Evolutionary conservation across 2,797 vertebrate genomes (phyloP), one percentile per base, ranked within the genome.

Genomic region (Lophius americanus): DNA sequence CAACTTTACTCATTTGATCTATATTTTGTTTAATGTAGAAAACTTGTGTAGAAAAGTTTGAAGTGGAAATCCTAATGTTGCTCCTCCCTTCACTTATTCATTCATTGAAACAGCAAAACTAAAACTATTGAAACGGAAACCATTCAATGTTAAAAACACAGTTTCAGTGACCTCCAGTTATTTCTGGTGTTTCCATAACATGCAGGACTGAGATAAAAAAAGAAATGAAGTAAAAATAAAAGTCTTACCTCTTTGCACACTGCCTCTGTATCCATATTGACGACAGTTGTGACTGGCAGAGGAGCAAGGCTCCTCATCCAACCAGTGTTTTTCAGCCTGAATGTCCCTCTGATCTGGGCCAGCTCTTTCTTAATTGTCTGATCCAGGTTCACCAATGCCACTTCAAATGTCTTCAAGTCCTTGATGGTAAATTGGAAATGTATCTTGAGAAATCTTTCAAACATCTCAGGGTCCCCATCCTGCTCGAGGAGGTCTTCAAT

Each of bases 381-480:
- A 71, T 98, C 95, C 77, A 99, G 75, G 69, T 97, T 98, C 55
- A 98, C 94, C 0, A 94, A 97, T 3, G 73, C 91, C 0, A 13
- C 56, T 4, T 94, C 81, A 10, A 95, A 77, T 1, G 3, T 53
- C 33, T 81, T 86, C 0, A 95, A 78, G 33, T 96, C 93, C 0
- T 57, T 67, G 1, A 94, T 64, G 0, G 88, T 93, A 78, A 98
- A 97, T 2, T 73, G 84, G 49, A 96, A 98, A 64, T 97, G 92
- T 1, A 76, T 67, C 7, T 4, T 90, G 42, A 99, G 92, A 63
- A 98, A 95, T 4, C 12, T 85, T 58, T 93, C 93, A 64, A 98
- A 98, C 36, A 96, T 88, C 78, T 97, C 96, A 0, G 96, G 94
- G 42, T 99, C 96, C 0, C 88, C 94, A 0, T 98, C 97, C 79